A percentile compares a stretch with the other conserved stretches of the same genome.
phyloP scores from a whole-genome alignment of 2,888 invertebrate genomes.

The Eupithecia vulgata region DNA sequence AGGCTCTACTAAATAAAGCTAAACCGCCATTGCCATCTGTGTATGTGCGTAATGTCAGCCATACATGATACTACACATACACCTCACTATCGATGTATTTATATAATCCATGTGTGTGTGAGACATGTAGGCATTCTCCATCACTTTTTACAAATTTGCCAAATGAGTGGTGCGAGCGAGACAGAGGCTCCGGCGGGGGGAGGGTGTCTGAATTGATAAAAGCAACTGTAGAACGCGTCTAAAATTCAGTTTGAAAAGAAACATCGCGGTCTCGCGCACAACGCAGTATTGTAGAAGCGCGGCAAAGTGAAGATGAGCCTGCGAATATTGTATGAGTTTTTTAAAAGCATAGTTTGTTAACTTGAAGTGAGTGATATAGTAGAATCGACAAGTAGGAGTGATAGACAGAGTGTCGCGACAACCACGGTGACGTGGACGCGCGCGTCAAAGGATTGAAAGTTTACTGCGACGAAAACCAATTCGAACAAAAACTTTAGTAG shows the following conservation, averaged over 20 bases:
- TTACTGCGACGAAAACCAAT: constrained; percentile 75
- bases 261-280: constrained; percentile 62
- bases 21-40: constrained; percentile 41
- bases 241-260: constrained; percentile 78
- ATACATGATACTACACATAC: constrained; percentile 52
- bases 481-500: constrained; percentile 71
- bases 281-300: constrained; percentile 58
- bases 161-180: constrained; percentile 64
- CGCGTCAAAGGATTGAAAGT: constrained; percentile 74
- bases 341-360: constrained; percentile 59
- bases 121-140: constrained; percentile 53
- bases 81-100: constrained; percentile 55
- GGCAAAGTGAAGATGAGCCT: constrained; percentile 77
- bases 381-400: constrained; percentile 50
- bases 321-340: constrained; percentile 70
- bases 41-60: constrained; percentile 54
- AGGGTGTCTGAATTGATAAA: constrained; percentile 78
- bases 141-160: constrained; percentile 60
- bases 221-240: constrained; percentile 78
- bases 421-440: constrained; percentile 75
- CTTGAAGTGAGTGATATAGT: constrained; percentile 55
- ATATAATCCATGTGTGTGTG: constrained; percentile 57
- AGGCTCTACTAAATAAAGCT: constrained; percentile 28
- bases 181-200: constrained; percentile 64
- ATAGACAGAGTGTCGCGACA: constrained; percentile 58